These are phyloP conservation scores for Ceyx erithaca DNA, from an alignment of 2,797 vertebrate genomes.

Conservation along the genomic window DNA sequence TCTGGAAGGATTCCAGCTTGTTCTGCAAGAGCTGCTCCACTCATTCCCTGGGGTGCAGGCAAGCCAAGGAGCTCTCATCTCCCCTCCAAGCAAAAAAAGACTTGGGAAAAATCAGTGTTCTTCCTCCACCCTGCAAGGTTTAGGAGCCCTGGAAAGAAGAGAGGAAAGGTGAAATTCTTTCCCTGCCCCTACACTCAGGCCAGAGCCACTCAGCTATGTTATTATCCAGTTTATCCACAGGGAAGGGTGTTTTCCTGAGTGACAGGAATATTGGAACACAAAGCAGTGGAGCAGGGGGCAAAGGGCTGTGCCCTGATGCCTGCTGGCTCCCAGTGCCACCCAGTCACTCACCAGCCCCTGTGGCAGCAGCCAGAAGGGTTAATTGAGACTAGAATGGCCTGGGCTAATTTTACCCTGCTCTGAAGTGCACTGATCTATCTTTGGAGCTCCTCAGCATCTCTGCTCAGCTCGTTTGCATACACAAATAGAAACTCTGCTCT, in stretches of 20 bases:
- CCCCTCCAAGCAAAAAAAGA: not conserved
- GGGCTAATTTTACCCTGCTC: slow-evolving; percentile 20
- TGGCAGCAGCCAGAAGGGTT: not conserved
- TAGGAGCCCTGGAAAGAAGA: not conserved
- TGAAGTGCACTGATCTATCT: slow-evolving; percentile 42
- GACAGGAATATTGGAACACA: not conserved
- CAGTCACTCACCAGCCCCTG: not conserved
- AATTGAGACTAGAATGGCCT: not conserved
- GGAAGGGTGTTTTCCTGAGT: not conserved
- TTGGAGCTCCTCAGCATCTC: slow-evolving; percentile 61
- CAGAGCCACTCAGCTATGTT: not conserved
- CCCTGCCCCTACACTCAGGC: not conserved
- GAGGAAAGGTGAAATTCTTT: not conserved
- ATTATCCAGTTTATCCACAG: not conserved
- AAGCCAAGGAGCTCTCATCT: not conserved
- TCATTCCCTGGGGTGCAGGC: not conserved
- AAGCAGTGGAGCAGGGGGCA: fast-evolving
- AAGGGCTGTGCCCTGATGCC: not conserved
- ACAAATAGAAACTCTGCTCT: slow-evolving; percentile 54
- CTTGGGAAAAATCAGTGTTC: not conserved
- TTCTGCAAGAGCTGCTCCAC: not conserved
- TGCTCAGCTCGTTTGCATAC: slow-evolving; percentile 61
- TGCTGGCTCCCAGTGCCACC: not conserved
- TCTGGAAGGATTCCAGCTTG: not conserved
- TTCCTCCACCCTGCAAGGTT: not conserved